Conservation (phyloP, 2,888 invertebrate species). For the Tyria jacobaeae region DNA sequence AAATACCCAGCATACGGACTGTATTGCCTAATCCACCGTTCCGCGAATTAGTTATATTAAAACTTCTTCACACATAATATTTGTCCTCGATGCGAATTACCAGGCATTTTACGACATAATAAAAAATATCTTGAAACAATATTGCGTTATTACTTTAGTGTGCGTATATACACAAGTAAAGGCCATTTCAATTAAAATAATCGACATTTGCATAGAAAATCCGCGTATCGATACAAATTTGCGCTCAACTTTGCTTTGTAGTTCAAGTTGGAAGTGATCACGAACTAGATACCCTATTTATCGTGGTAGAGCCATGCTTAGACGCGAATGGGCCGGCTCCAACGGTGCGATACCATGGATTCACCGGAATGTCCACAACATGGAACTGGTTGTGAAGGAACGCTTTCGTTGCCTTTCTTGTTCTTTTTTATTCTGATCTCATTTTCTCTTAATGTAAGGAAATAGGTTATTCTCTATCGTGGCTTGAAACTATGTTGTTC, state of each 20-base stretch:
- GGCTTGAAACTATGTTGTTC: no score
- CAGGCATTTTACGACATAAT: constrained; percentile 45
- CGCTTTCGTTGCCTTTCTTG: no score
- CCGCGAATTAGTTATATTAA: constrained; percentile 35
- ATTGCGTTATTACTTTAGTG: constrained; percentile 44
- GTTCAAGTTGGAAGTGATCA: constrained; percentile 38
- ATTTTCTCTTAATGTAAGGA: no score
- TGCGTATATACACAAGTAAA: constrained; percentile 48
- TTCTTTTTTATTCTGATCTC: no score
- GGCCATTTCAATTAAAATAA: constrained; percentile 68
- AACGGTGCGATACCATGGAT: no score
- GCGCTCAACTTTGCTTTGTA: constrained; percentile 46
- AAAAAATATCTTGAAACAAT: constrained; percentile 45
- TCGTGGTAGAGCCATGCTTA: no score
- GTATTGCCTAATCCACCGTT: constrained; percentile 29
- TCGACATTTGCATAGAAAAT: constrained; percentile 70
- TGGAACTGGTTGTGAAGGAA: no score
- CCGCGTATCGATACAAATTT: constrained; percentile 60
- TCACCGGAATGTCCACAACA: no score
- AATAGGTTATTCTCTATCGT: no score
- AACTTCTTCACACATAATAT: constrained; percentile 46
- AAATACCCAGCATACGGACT: constrained; percentile 8
- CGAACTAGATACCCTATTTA: no score
- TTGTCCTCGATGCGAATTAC: constrained; percentile 52
- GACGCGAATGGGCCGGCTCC: no score